Base-by-base conservation (phyloP, 2,888 invertebrate species). In the Drosophila anomalata region DNA sequence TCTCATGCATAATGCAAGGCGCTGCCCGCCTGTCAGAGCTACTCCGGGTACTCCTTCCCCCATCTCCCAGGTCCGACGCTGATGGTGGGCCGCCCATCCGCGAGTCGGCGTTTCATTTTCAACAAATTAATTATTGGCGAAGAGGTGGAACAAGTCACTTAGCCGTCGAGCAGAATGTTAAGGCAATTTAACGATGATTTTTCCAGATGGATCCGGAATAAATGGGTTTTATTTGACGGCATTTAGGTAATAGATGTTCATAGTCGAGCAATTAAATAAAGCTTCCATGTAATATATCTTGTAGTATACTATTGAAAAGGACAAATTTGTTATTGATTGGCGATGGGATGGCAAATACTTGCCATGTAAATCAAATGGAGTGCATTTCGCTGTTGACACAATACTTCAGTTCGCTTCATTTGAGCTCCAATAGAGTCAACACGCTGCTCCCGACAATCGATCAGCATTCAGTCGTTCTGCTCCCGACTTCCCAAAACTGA, bases 81-180 rank as follows among this genome's bases (percentile, higher is more conserved):
- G 77, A 73, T 77, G 82, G 82, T 87, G 82, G 82, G 85, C 79
- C 82, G 77, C 36, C 36, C 36, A 36, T 36, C 36, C 36, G 14
- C 68, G 68, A 39, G 66, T 66, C 68, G 71, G 87, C 72, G 67
- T 77, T 82, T 77, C 78, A 86, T 83, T 83, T 85, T 85, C 74
- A 85, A 88, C 83, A 86, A 85, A 88, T 85, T 88, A 88, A 88
- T 84, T 84, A 84, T 85, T 80, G 78, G 75, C 83, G 82, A 85
- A 75, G 82, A 81, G 79, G 74, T 72, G 81, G 72, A 87, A 78
- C 81, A 81, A 78, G 65, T 75, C 66, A 51, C 59, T 60, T 62
- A 60, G 50, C 48, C 52, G 54, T 42, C 48, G 51, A 44, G 66
- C n/a, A 31, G 66, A 63, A 65, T 29, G 29, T 54, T 17, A 41